These are phyloP conservation scores for Enteromius paludinosus DNA, from an alignment of 2,797 vertebrate genomes.

Conservation along the genomic window DNA sequence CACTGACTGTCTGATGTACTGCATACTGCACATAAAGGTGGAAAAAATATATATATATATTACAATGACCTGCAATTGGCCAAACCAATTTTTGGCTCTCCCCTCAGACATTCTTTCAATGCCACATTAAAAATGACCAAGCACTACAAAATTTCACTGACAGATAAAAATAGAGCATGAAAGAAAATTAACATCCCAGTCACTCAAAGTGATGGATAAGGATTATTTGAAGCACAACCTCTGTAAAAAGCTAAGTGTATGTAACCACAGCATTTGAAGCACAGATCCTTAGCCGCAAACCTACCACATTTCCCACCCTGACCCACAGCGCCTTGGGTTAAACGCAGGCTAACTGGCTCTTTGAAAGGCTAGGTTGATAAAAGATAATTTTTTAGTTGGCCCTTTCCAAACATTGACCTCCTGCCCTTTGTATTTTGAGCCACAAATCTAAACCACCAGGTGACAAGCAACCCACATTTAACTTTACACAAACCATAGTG, in stretches of 20 bases:
- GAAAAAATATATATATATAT: not conserved
- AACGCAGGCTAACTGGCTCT: constrained; percentile 17
- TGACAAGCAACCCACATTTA: constrained; percentile 35
- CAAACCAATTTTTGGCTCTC: not conserved
- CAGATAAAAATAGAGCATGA: constrained; percentile 7
- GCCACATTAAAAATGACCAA: not conserved
- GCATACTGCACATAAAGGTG: not conserved
- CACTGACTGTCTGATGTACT: not conserved
- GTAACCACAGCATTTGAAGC: not conserved
- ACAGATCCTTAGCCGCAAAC: constrained; percentile 6
- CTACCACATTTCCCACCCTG: constrained; percentile 11
- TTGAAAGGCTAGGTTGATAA: constrained; percentile 19
- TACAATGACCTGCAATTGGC: not conserved
- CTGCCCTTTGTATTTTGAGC: constrained; percentile 38
- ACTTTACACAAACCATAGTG: constrained; percentile 36
- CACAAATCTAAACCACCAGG: constrained; percentile 21
- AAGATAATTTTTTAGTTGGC: constrained; percentile 3
- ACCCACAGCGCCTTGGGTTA: constrained; percentile 8
- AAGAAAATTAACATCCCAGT: constrained; percentile 11
- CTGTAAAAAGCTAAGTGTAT: not conserved
- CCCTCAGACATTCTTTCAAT: not conserved
- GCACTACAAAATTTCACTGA: constrained; percentile 5
- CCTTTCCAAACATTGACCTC: constrained; percentile 28
- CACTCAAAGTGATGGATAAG: not conserved
- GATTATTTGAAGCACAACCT: not conserved